Evolutionary conservation across 2,797 vertebrate genomes (phyloP).

Genomic region (Aotus griseimembra): DNA sequence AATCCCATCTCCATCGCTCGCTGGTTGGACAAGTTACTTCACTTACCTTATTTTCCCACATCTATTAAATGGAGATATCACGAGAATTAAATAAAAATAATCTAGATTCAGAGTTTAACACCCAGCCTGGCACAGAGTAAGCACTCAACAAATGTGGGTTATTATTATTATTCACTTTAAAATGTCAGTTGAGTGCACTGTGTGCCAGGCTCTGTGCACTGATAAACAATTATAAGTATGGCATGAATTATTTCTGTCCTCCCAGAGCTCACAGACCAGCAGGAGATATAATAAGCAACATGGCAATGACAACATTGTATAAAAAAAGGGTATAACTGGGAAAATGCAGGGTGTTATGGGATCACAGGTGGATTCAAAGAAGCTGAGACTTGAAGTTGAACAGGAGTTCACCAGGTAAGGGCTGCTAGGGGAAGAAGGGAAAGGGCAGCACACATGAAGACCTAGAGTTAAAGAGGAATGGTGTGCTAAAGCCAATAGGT

Average conservation of each 20-base stretch:
- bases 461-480: neutral
- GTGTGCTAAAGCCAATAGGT: neutral
- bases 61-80: neutral
- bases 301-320: neutral
- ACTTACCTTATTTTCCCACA: neutral
- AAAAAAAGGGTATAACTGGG: neutral
- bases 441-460: neutral
- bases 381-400: neutral
- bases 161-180: neutral
- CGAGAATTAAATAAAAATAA: neutral
- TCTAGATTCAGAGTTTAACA: neutral
- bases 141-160: neutral
- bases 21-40: neutral
- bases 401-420: neutral
- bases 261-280: neutral
- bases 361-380: neutral
- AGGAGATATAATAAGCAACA: neutral
- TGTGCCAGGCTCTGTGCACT: neutral
- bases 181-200: neutral
- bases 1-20: neutral
- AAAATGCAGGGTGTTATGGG: neutral
- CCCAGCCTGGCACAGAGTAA: neutral
- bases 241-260: neutral
- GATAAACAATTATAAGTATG: neutral
- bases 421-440: neutral